Base-by-base conservation (phyloP, 2,888 invertebrate species). In the Cordylochernes scorpioides region DNA sequence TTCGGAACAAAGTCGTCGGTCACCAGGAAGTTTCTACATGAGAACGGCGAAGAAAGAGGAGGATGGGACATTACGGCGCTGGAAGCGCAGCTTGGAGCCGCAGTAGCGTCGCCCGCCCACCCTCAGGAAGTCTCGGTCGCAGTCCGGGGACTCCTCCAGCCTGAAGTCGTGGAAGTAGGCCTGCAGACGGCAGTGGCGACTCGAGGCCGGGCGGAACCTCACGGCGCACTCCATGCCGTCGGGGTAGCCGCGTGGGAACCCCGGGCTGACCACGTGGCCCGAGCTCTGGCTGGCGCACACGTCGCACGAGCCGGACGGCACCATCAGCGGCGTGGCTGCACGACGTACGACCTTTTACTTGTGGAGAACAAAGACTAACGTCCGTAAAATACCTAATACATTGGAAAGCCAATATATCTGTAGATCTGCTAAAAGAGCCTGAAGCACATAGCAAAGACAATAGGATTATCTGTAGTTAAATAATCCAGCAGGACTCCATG, bases 261-360 rank as follows among this genome's bases (percentile, higher is more conserved):
- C 34, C 7, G 31, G 17, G 25, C 38, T 38, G 15, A 29, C 36
- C 10, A 42, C 27, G 16, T 40, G 37, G n/a, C 44, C 44, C n/a
- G 39, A 32, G 9, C 34, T 28, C 21, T 41, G 38, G 4, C 36
- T 34, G 17, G 38, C 30, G 26, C 39, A 39, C 18, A 40, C 35
- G 31, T 44, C 43, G 28, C 42, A 43, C 25, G 40, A 31, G 7
- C 37, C 34, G 6, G 33, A 24, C 6, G 36, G 38, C 2, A 35
- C 34, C 6, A 33, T 32, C 1, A 21, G 33, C 33, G 32, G 19
- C 29, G 14, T 22, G 6, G 14, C 14, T 22, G 5, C 12, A 22
- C 6, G 22, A 4, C 14, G 12, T 22, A 22, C 14, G 22, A 19
- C 10, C 10, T 19, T 19, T 19, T 19, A 2, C 21, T 19, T 19